Conservation (phyloP, 2,888 invertebrate genomes). For the Drosophila villosipedis region DNA sequence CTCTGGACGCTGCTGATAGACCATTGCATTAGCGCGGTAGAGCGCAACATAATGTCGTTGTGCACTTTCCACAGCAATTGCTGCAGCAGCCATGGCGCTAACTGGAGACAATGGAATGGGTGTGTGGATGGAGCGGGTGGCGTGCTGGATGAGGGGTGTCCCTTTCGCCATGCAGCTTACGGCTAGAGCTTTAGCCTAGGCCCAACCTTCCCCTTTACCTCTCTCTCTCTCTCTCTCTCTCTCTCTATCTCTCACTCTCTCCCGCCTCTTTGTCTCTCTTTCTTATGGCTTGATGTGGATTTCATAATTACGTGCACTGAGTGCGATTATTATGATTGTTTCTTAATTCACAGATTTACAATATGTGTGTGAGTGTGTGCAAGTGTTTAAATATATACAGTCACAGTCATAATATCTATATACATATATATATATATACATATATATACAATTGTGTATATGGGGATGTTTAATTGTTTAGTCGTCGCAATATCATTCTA, state of each 20-base stretch:
- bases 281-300: slow-evolving; percentile 53
- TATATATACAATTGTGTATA: neutral
- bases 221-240: neutral
- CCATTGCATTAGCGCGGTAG: slow-evolving; percentile 74
- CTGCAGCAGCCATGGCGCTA: slow-evolving; percentile 58
- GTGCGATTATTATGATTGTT: slow-evolving; percentile 80
- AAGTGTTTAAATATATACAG: slow-evolving; percentile 3
- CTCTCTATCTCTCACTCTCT: slow-evolving; percentile 13
- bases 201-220: neutral
- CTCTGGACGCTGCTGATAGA: slow-evolving; percentile 66
- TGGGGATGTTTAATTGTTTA: slow-evolving; percentile 41
- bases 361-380: slow-evolving; percentile 29
- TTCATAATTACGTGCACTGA: slow-evolving; percentile 75
- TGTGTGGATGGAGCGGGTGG: neutral
- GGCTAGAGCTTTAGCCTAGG: slow-evolving; percentile 27
- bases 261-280: neutral
- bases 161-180: slow-evolving; percentile 47
- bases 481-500: slow-evolving; percentile 40
- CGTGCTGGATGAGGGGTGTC: neutral
- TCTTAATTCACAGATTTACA: slow-evolving; percentile 77
- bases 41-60: slow-evolving; percentile 75
- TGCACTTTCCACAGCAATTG: slow-evolving; percentile 73
- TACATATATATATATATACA: neutral
- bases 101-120: slow-evolving; percentile 31
- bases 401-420: slow-evolving; percentile 3